Base-by-base conservation (phyloP, 2,888 invertebrate species). In the Octonoba sinensis region DNA sequence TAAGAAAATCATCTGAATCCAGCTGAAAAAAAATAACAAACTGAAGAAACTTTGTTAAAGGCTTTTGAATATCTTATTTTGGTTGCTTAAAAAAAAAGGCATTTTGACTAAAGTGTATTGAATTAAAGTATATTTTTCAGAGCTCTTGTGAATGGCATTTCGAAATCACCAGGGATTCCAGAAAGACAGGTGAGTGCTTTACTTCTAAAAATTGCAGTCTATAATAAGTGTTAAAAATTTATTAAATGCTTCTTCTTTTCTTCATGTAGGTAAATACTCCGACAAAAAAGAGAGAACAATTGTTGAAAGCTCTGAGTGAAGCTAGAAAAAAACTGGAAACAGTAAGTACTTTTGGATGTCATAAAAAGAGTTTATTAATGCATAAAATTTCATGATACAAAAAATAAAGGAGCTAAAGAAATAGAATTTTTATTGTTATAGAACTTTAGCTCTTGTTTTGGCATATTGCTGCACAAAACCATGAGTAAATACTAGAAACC, bases 241-340 rank as follows among this genome's bases (percentile, higher is more conserved):
- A 60, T 22, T 60, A 16, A 20, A 46, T 6, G 13, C 13, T 47
- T 64, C n/a, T 20, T 36, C 0, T 47, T 27, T 4, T 44, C 12
- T 57, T 51, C 3, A 51, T 36, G 18, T 65, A 76, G 70, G 70
- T 77, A 51, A 74, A 47, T 44, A 66, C 72, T 20, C 76, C 76
- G 13, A 74, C 84, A 8, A 78, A 75, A 27, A 84, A 84, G 64
- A 75, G 94, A 4, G 94, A 95, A 88, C 95, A 96, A 87, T 90
- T 96, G 84, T 92, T 93, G 86, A 92, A 94, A 87, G 91, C 95
- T 86, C 93, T 95, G 86, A 92, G 94, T 87, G 95, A 96, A 89
- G 95, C 95, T 0, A 92, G 94, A 87, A 91, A 93, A 85, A 95
- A 95, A 89, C 89, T 96, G 84, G 95, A 96, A 90, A 96, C 93